Conservation (phyloP, 53 echinoderm and acorn worm species). For the Actinopyga echinites region DNA sequence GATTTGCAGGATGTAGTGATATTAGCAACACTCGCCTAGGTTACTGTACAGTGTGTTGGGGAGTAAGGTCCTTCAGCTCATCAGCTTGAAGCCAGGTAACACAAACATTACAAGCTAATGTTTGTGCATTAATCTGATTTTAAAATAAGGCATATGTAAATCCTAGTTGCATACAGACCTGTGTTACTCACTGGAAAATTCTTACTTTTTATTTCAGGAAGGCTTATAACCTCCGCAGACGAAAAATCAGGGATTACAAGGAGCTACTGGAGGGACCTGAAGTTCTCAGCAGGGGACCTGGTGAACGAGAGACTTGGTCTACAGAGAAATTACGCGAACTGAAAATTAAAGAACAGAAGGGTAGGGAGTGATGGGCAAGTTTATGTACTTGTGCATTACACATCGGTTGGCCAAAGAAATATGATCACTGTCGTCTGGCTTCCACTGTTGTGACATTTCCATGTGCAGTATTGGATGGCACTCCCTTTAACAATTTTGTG, state of each 20-base stretch:
- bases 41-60: too few species aligned
- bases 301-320: conserved; percentile 16
- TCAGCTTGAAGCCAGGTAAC: too few species aligned
- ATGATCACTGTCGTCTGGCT: conserved; percentile 1
- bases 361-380: conserved; percentile 25
- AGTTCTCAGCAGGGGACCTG: conserved; percentile 9
- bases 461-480: not conserved
- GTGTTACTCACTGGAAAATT: not conserved
- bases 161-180: not conserved
- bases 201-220: not conserved
- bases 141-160: not conserved
- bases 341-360: conserved; percentile 10
- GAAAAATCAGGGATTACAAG: not conserved
- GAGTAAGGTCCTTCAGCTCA: too few species aligned
- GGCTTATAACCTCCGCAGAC: conserved; percentile 1
- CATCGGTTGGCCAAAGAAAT: conserved; percentile 6
- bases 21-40: too few species aligned
- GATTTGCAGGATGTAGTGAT: too few species aligned
- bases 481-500: too few species aligned
- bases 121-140: not conserved
- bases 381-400: conserved; percentile 7
- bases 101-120: too few species aligned
- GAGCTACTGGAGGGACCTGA: not conserved
- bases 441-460: conserved; percentile 10
- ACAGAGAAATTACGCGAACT: not conserved